phyloP scores from a whole-genome alignment of 2,797 vertebrate genomes.

The Takifugu ocellatus region DNA sequence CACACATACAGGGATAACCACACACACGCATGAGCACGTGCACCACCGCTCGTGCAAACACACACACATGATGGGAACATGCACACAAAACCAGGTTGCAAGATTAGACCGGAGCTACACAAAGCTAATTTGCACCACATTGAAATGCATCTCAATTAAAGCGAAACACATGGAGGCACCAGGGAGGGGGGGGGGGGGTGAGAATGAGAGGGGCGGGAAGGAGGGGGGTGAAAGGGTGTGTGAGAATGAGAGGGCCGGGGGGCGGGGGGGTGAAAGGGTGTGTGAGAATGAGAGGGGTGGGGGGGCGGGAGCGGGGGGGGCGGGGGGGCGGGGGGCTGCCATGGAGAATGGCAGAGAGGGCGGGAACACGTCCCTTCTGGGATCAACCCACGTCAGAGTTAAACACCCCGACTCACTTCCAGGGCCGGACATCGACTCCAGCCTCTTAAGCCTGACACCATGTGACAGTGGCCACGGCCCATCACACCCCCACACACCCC shows the following conservation, averaged over 20 bases:
- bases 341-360: too few relatives aligned
- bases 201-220: slow-evolving; percentile 60
- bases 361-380: too few relatives aligned
- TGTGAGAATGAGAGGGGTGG: slow-evolving; percentile 1
- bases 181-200: slow-evolving; percentile 45
- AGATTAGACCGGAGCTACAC: slow-evolving; percentile 69
- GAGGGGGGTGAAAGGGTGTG: slow-evolving; percentile 68
- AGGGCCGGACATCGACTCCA: too few relatives aligned
- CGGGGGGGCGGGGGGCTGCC: too few relatives aligned
- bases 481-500: too few relatives aligned
- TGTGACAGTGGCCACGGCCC: too few relatives aligned
- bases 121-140: slow-evolving; percentile 76
- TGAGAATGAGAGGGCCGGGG: slow-evolving; percentile 37
- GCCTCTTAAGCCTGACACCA: too few relatives aligned
- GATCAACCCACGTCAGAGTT: too few relatives aligned
- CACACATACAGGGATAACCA: background rate
- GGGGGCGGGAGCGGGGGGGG: background rate
- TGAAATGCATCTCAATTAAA: slow-evolving; percentile 79
- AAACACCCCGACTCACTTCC: too few relatives aligned
- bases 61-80: background rate
- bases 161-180: slow-evolving; percentile 74
- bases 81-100: slow-evolving; percentile 49
- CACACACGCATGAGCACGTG: background rate
- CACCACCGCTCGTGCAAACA: background rate
- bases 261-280: background rate